phyloP scores from a whole-genome alignment of 92 coral and sea anemone genomes.

The Montipora capitata region DNA sequence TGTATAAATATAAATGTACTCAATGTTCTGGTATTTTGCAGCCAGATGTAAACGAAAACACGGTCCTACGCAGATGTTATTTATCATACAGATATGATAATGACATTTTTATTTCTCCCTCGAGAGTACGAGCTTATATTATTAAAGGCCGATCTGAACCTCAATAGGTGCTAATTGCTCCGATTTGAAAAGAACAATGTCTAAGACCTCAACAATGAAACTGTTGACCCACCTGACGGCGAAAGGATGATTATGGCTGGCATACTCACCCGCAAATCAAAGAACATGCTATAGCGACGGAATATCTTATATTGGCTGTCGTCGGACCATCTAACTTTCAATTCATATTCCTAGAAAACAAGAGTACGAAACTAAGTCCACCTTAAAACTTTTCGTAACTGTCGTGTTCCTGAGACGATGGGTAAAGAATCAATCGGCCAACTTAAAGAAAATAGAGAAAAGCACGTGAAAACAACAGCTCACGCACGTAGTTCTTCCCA shows the following conservation, averaged over 20 bases:
- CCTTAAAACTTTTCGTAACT: background rate
- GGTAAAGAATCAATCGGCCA: background rate
- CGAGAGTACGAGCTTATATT: background rate
- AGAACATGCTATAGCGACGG: slow-evolving; percentile 98
- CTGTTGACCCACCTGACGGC: background rate
- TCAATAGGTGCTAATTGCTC: slow-evolving; percentile 12
- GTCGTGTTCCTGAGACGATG: background rate
- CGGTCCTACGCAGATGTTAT: background rate
- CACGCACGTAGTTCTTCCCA: slow-evolving; percentile 60
- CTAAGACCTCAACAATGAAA: background rate
- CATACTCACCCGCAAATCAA: slow-evolving; percentile 89
- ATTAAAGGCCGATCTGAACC: background rate
- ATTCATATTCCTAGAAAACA: slow-evolving; percentile 82
- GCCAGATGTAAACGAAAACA: background rate
- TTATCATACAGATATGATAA: background rate
- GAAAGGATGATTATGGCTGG: background rate
- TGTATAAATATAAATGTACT: too few relatives aligned
- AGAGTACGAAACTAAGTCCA: background rate
- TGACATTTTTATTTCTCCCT: background rate
- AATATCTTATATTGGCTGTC: slow-evolving; percentile 84
- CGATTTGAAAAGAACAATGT: slow-evolving; percentile 15
- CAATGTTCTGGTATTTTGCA: background rate
- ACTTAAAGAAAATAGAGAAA: background rate
- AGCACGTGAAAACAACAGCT: background rate
- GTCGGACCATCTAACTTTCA: slow-evolving; percentile 84